A percentile compares a stretch with the other conserved stretches of the same genome.
Evolutionary conservation across 2,797 vertebrate genomes (phyloP).

Genomic region (Sandelia bainsii): DNA sequence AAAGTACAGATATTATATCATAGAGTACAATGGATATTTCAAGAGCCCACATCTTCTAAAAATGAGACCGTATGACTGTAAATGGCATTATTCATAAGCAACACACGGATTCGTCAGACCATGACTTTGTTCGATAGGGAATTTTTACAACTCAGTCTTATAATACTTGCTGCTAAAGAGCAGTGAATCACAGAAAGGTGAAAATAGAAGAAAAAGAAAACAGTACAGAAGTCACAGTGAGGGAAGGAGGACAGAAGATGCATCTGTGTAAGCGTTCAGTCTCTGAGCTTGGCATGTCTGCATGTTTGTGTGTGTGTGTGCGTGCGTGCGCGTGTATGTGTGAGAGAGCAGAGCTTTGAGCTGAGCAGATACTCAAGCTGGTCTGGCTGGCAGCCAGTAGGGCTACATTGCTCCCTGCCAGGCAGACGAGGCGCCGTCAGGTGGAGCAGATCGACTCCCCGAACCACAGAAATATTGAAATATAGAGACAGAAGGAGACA

Average conservation of each 20-base stretch:
- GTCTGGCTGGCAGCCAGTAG: slow-evolving; percentile 82
- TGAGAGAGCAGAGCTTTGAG: slow-evolving; percentile 67
- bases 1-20: slow-evolving; percentile 55
- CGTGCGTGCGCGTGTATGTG: slow-evolving; percentile 28
- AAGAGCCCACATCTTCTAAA: slow-evolving; percentile 54
- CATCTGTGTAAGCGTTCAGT: slow-evolving; percentile 69
- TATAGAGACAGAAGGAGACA: slow-evolving; percentile 61
- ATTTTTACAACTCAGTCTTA: slow-evolving; percentile 19
- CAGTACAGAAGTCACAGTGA: slow-evolving; percentile 48
- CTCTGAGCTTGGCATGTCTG: slow-evolving; percentile 61
- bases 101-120: slow-evolving; percentile 51
- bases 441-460: slow-evolving; percentile 79
- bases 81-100: slow-evolving; percentile 52
- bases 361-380: slow-evolving; percentile 81
- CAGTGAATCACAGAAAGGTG: slow-evolving; percentile 36
- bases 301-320: slow-evolving; percentile 33
- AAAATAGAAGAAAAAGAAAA: slow-evolving; percentile 13
- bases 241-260: slow-evolving; percentile 55
- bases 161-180: slow-evolving; percentile 25
- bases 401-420: slow-evolving; percentile 80
- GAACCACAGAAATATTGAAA: slow-evolving; percentile 78
- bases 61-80: slow-evolving; percentile 47
- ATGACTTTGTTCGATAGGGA: slow-evolving; percentile 15
- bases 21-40: slow-evolving; percentile 51
- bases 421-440: slow-evolving; percentile 81